phyloP scores from a whole-genome alignment of 2,797 vertebrate species.

The Dicrostonyx torquatus region DNA sequence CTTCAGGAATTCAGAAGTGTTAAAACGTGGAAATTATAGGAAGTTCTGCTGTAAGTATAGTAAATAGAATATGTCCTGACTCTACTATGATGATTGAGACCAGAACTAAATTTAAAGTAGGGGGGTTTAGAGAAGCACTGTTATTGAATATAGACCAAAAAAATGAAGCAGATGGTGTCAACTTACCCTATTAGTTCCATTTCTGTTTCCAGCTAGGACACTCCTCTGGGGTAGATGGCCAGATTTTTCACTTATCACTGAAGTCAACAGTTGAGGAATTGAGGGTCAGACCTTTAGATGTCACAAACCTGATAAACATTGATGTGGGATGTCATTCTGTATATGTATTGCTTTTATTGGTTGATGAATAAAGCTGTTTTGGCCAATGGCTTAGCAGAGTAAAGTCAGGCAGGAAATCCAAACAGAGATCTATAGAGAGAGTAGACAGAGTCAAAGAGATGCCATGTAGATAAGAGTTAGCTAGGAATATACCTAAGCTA shows the following conservation, averaged over 20 bases:
- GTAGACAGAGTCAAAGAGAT: no score
- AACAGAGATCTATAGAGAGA: no score
- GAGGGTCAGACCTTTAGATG: background rate
- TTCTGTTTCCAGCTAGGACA: background rate
- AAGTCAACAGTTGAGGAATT: background rate
- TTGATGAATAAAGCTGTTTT: no score
- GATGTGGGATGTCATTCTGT: no score
- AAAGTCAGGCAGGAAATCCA: no score
- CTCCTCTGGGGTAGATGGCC: background rate
- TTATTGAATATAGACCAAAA: background rate
- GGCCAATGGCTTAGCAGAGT: no score
- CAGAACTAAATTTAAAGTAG: background rate
- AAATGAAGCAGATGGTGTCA: background rate
- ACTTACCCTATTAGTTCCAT: background rate
- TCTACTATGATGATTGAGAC: background rate
- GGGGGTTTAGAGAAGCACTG: background rate
- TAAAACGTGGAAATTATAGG: background rate
- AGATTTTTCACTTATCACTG: background rate
- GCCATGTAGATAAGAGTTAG: no score
- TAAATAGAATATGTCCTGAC: background rate
- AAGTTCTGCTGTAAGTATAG: background rate
- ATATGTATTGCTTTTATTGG: no score
- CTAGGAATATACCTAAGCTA: no score
- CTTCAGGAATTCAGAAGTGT: constrained; percentile 37
- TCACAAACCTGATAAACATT: background rate